Conservation (phyloP, 2,113 vertebrate genomes). For the Myocastor coypus region DNA sequence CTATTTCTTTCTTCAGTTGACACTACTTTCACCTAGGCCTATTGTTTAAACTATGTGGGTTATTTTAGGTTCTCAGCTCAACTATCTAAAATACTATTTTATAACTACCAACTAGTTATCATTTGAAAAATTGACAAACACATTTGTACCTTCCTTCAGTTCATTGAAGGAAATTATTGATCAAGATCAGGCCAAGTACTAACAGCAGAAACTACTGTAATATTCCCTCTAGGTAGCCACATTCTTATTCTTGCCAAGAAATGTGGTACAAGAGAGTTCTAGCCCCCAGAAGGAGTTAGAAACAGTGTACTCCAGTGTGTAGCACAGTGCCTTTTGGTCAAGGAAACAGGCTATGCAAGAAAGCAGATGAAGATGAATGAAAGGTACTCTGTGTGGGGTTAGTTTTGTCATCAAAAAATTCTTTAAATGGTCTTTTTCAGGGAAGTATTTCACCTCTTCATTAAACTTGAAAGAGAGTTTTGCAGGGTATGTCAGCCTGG, state of each 20-base stretch:
- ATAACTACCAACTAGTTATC: slow-evolving; percentile 45
- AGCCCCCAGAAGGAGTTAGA: not conserved
- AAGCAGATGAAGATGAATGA: not conserved
- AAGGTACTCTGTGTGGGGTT: no score
- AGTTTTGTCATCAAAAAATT: no score
- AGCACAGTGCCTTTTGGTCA: not conserved
- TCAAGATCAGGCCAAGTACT: not conserved
- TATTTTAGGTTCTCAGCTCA: not conserved
- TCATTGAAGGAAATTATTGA: not conserved
- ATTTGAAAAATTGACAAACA: not conserved
- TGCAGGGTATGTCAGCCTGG: no score
- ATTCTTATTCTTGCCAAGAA: slow-evolving; percentile 5
- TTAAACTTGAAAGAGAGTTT: no score
- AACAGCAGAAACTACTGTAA: not conserved
- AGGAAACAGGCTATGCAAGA: not conserved
- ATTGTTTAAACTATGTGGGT: not conserved
- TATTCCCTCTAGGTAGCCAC: not conserved
- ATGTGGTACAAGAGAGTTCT: not conserved
- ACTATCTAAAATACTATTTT: not conserved
- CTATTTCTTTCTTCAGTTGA: not conserved
- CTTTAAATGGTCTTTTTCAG: no score
- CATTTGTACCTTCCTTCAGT: not conserved
- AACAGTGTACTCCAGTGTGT: not conserved
- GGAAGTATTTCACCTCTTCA: no score
- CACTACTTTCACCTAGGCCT: not conserved